Evolutionary conservation across 2,113 vertebrate species (phyloP).

Genomic region (Bufo gargarizans): DNA sequence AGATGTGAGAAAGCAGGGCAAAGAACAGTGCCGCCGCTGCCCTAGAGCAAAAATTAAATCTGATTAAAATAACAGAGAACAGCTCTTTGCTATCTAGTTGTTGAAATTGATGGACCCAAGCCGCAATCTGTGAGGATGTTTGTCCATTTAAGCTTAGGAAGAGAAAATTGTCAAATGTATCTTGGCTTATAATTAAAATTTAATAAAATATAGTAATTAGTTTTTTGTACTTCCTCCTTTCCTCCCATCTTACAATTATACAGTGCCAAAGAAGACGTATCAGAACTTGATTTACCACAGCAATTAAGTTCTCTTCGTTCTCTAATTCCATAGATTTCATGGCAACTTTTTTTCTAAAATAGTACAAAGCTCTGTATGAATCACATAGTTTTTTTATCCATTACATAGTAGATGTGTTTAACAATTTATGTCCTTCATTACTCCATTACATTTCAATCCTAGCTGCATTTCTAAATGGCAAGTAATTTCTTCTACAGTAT

Average conservation of each 20-base stretch:
- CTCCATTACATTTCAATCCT: not conserved
- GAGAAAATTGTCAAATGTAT: constrained; percentile 46
- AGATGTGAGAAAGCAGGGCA: not conserved
- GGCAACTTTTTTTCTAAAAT: not conserved
- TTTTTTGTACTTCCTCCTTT: constrained; percentile 42
- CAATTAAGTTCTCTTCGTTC: constrained; percentile 44
- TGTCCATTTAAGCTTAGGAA: constrained; percentile 44
- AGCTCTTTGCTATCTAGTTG: constrained; percentile 48
- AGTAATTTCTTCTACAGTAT: not conserved
- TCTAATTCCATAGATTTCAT: constrained; percentile 14
- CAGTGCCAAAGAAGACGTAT: constrained; percentile 26
- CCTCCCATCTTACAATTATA: constrained; percentile 51
- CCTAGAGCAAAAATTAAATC: constrained; percentile 38
- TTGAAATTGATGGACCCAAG: constrained; percentile 22
- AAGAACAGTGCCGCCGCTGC: constrained; percentile 19
- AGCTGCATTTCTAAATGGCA: not conserved
- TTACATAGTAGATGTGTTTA: not conserved
- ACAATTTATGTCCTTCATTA: constrained; percentile 25
- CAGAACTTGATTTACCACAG: constrained; percentile 53
- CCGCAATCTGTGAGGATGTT: constrained; percentile 36
- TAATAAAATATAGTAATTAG: constrained; percentile 56
- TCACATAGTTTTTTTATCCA: not conserved
- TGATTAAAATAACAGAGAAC: constrained; percentile 54
- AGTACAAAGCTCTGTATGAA: not conserved
- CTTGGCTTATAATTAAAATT: constrained; percentile 53